Evolutionary conservation across 2,797 vertebrate species (phyloP), one percentile per base, ranked within the genome.

Genomic region (Spinus pinus): DNA sequence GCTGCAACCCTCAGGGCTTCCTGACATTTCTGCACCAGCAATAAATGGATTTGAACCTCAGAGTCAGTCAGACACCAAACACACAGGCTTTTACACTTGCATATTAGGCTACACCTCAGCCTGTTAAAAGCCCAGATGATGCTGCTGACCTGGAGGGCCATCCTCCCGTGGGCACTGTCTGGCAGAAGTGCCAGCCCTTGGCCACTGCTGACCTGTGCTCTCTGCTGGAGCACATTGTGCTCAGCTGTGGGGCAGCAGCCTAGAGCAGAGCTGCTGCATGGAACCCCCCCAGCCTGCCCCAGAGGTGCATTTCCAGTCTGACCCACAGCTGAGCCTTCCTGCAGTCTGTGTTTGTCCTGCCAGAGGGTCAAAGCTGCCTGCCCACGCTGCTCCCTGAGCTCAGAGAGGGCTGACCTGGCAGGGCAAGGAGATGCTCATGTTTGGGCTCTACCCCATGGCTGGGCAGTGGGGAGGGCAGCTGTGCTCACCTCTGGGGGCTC

Each of bases 341-440:
- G 44, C 53, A 91, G 24, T 2, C 57, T 58, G 30, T 2, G 5
- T 71, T 77, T 56, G 19, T 33, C 44, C 31, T 28, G 9, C 25
- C 35, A 30, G 61, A 84, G 33, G 28, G 31, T 60, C 33, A 17
- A 24, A 62, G 21, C 39, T 42, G 25, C 44, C 54, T 78, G 73
- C 24, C 49, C 27, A 4, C 0, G 0, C 4, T 39, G 31, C 47
- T 82, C 31, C 31, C 44, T 1, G 6, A 19, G 27, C 46, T 47
- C 60, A 35, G 41, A 21, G 6, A 21, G 28, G 2, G 62, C 27
- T 69, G 60, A 6, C 17, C 14, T 42, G 60, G 15, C 51, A 53
- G 54, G 46, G 27, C 30, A 47, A 21, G 28, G 51, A 46, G 46
- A 4, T 7, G 6, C 20, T 14, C 0, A 0, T 2, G 15, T 16